phyloP scores from a whole-genome alignment of 2,113 vertebrate species.

The Malurus elegans region DNA sequence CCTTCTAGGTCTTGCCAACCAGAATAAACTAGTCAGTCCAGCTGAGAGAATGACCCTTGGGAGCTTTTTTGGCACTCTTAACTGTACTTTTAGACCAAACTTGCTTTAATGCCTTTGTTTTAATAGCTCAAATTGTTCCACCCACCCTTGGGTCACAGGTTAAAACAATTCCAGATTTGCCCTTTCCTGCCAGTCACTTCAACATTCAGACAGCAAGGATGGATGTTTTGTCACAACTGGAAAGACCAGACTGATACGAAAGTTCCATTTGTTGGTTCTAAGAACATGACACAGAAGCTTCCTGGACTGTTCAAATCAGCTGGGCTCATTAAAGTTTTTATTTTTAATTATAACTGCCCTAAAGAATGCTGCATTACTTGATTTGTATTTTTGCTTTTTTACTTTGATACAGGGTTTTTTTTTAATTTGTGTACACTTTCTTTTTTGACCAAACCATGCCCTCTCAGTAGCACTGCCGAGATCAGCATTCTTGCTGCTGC shows the following conservation, averaged over 20 bases:
- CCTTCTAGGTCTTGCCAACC: background rate
- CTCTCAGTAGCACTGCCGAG: background rate
- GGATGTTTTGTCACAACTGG: background rate
- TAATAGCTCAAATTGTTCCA: background rate
- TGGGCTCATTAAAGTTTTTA: slow-evolving; percentile 26
- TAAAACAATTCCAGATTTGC: background rate
- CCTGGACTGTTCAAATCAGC: background rate
- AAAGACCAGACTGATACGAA: slow-evolving; percentile 6
- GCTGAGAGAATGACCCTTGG: background rate
- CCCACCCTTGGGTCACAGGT: background rate
- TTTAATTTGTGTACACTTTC: background rate
- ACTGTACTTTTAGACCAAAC: background rate
- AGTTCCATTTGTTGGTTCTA: background rate
- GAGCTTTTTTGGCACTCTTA: background rate
- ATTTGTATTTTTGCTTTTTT: slow-evolving; percentile 51
- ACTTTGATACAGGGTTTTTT: background rate
- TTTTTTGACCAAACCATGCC: slow-evolving; percentile 27
- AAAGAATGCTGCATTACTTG: slow-evolving; percentile 65
- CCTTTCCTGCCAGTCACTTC: background rate
- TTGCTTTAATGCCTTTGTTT: background rate
- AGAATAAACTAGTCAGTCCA: background rate
- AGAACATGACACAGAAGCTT: slow-evolving; percentile 10
- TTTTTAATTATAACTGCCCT: slow-evolving; percentile 56
- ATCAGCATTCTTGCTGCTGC: background rate
- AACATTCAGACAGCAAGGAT: background rate